Base-by-base conservation (phyloP, 2,797 vertebrate species). In the Toxotes lorentzi region DNA sequence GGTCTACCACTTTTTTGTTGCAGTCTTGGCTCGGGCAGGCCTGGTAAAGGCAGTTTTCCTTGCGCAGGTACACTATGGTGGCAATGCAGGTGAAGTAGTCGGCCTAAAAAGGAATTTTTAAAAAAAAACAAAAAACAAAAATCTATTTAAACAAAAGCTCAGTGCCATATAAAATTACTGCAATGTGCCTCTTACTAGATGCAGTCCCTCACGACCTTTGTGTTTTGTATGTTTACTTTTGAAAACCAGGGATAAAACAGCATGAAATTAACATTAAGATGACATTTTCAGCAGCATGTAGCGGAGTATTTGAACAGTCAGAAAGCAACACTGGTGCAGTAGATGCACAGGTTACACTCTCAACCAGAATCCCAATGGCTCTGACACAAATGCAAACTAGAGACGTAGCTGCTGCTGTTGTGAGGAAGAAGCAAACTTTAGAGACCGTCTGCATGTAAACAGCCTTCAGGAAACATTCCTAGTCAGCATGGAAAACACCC, bases 1-100 rank as follows among this genome's bases (percentile, higher is more conserved):
- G 97, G 92, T 99, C 98, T 21, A 99, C 93, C 94, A 99, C 97
- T 89, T 99, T 99, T 87, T 99, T 99, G 86, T 98, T 98, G 95
- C 98, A 99, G 72, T 99, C 97, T 82, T 95, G 96, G 84, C 94
- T 96, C 12, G 96, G 97, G 82, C 98, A 99, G 2, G 98, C 98
- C 94, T 98, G 96, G 94, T 99, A 99, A 88, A 99, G 93, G 78
- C 96, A 99, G 91, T 97, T 98, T 78, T 99, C 98, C 84, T 99
- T 99, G 40, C 96, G 95, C 88, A 99, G 95, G 91, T 96, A 98
- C 60, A 99, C 96, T 9, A 99, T 94, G 0, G 97, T 98, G 2
- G 94, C 97, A 60, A 97, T 94, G 71, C 96, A 97, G 83, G 95
- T 97, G 85, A 95, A 99, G 92, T 99, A 99, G 94, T 99, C 98